phyloP scores from a whole-genome alignment of 1,140 invertebrate species.

The Atta colombica region DNA sequence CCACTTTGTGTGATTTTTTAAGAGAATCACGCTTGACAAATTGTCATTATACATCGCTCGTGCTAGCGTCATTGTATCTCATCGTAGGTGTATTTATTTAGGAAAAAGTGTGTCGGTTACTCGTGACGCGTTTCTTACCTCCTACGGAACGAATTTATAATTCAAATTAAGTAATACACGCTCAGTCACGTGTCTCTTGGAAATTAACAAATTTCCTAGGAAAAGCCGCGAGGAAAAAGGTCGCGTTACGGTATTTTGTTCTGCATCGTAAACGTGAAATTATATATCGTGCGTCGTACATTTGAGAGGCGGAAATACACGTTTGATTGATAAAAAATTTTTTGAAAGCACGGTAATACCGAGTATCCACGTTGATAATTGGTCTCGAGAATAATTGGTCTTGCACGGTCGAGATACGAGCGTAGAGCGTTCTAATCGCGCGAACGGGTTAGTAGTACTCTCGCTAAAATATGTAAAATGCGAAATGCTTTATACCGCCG shows the following conservation, averaged over 20 bases:
- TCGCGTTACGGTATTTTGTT: neutral
- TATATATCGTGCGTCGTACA: neutral
- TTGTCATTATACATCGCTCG: slow-evolving; percentile 58
- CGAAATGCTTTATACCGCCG: slow-evolving; percentile 21
- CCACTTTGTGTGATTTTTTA: slow-evolving; percentile 74
- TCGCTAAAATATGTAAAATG: slow-evolving; percentile 52
- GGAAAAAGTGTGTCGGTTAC: slow-evolving; percentile 18
- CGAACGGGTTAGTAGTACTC: neutral
- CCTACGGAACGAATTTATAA: slow-evolving; percentile 42
- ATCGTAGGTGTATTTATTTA: slow-evolving; percentile 44
- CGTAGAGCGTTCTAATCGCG: slow-evolving; percentile 10
- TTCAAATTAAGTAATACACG: neutral
- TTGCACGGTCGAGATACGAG: slow-evolving; percentile 20
- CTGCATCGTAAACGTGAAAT: slow-evolving; percentile 1
- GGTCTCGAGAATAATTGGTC: neutral
- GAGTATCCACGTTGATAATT: slow-evolving; percentile 12
- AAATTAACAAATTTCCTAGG: slow-evolving; percentile 40
- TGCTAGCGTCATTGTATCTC: slow-evolving; percentile 58
- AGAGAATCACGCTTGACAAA: slow-evolving; percentile 69
- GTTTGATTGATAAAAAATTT: neutral
- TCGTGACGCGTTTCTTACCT: slow-evolving; percentile 7
- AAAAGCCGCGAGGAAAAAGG: slow-evolving; percentile 20
- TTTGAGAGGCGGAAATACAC: neutral
- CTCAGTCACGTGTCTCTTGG: slow-evolving; percentile 4
- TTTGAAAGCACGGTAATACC: neutral